Conservation (phyloP, 2,797 vertebrate genomes). For the Australoheros facetus region DNA sequence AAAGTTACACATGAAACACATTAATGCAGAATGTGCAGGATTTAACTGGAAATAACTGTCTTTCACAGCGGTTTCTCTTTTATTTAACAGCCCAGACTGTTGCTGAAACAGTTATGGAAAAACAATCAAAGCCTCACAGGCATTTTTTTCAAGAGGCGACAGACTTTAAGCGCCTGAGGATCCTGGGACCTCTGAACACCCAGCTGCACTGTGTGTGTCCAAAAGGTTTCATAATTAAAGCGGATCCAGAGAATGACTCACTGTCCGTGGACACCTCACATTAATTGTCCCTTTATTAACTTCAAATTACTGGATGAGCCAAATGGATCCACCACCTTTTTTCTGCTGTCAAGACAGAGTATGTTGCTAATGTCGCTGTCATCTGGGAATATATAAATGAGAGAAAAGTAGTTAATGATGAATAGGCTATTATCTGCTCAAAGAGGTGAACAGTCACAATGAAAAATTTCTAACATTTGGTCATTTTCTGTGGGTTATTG, state of each 20-base stretch:
- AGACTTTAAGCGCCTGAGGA: conserved; percentile 39
- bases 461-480: conserved; percentile 7
- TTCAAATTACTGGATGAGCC: conserved; percentile 34
- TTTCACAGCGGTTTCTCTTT: conserved; percentile 20
- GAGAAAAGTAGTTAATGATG: conserved; percentile 25
- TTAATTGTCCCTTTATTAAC: conserved; percentile 58
- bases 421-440: conserved; percentile 31
- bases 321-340: conserved; percentile 27
- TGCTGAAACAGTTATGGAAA: conserved; percentile 47
- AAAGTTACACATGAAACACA: not conserved
- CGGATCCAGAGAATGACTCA: conserved; percentile 45
- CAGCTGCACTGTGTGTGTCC: conserved; percentile 36
- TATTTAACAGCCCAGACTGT: conserved; percentile 27
- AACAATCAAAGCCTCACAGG: conserved; percentile 36
- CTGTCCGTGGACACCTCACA: conserved; percentile 32
- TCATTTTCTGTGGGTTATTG: conserved; percentile 17
- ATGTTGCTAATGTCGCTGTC: conserved; percentile 25
- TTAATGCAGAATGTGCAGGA: conserved; percentile 5
- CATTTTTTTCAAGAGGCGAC: conserved; percentile 29
- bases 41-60: conserved; percentile 16
- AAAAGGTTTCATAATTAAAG: conserved; percentile 54
- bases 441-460: conserved; percentile 28
- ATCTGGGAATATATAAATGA: conserved; percentile 27
- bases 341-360: conserved; percentile 31
- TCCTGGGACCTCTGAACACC: conserved; percentile 32